Conservation (phyloP, 35 echinoderm and acorn worm genomes). For the Anneissia japonica region DNA sequence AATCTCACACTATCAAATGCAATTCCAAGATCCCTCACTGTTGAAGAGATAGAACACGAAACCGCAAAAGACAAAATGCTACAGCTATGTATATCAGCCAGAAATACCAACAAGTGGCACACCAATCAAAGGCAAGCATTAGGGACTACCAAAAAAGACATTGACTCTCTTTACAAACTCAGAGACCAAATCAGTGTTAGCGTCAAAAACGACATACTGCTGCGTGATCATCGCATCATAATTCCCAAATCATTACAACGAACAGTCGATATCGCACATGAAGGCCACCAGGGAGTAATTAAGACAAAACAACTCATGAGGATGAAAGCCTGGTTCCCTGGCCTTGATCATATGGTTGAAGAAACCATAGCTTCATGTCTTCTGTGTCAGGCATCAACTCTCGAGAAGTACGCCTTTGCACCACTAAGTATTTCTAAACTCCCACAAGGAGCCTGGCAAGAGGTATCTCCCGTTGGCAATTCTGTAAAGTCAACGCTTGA, state of each 20-base stretch:
- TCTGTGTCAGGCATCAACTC: slow-evolving; percentile 49
- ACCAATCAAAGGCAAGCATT: not conserved
- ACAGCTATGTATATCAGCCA: slow-evolving; percentile 19
- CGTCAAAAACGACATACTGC: slow-evolving; percentile 5
- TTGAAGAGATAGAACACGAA: slow-evolving; percentile 21
- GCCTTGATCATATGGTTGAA: slow-evolving; percentile 40
- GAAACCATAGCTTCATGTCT: slow-evolving; percentile 24
- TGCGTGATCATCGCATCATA: slow-evolving; percentile 60
- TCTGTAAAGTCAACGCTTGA: too few species aligned
- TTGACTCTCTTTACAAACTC: slow-evolving; percentile 11
- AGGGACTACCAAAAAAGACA: not conserved
- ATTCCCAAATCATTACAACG: slow-evolving; percentile 33
- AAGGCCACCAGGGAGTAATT: slow-evolving; percentile 56
- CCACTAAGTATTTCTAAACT: slow-evolving; percentile 35
- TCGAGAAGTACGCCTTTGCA: not conserved
- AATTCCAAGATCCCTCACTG: slow-evolving; percentile 23
- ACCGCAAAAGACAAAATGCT: slow-evolving; percentile 25
- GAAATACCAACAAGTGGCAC: slow-evolving; percentile 16
- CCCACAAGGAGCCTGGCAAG: slow-evolving; percentile 18
- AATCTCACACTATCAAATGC: slow-evolving; percentile 17
- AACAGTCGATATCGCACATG: slow-evolving; percentile 52
- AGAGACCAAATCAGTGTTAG: slow-evolving; percentile 40
- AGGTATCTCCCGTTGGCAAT: not conserved
- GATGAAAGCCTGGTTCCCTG: slow-evolving; percentile 70
- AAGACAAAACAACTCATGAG: slow-evolving; percentile 56